Evolutionary conservation across 2,113 vertebrate species (phyloP).

Genomic region (Protomyctophum bolini): DNA sequence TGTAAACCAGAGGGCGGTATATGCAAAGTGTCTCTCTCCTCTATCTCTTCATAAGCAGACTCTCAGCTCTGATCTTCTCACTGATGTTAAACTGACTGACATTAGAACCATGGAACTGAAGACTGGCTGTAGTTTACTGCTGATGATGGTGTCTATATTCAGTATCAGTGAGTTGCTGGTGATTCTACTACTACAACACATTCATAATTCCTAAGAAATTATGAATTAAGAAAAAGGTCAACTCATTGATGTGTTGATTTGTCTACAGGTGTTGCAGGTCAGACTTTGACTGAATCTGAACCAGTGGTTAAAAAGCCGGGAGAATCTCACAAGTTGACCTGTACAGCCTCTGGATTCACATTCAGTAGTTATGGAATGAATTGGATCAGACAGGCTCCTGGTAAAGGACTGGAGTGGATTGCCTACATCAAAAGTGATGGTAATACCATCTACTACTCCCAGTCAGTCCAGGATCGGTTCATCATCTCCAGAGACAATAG

Average conservation of each 20-base stretch:
- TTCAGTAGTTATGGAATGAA: neutral
- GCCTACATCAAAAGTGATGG: neutral
- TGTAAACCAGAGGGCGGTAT: too few species aligned
- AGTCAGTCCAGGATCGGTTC: conserved; percentile 1
- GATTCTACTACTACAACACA: neutral
- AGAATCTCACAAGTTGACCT: conserved; percentile 12
- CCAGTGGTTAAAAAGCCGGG: conserved; percentile 4
- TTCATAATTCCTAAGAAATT: too few species aligned
- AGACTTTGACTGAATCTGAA: conserved; percentile 20
- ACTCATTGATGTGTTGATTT: too few species aligned
- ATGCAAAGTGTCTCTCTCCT: too few species aligned
- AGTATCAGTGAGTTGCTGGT: neutral
- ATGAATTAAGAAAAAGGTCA: too few species aligned
- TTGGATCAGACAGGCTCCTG: conserved; percentile 62
- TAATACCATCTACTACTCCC: fast-evolving
- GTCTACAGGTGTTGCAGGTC: conserved; percentile 8
- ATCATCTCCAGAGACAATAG: conserved; percentile 12
- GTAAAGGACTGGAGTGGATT: conserved; percentile 49
- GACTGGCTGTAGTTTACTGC: neutral
- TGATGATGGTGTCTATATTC: too few species aligned
- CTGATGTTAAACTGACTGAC: too few species aligned
- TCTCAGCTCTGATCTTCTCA: too few species aligned
- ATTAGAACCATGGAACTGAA: neutral
- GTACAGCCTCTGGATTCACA: conserved; percentile 27
- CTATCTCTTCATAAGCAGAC: too few species aligned